A percentile compares a stretch with the other conserved stretches of the same genome.
Conservation (phyloP, 2,888 invertebrate genomes). For the Sminthurides aquaticus region DNA sequence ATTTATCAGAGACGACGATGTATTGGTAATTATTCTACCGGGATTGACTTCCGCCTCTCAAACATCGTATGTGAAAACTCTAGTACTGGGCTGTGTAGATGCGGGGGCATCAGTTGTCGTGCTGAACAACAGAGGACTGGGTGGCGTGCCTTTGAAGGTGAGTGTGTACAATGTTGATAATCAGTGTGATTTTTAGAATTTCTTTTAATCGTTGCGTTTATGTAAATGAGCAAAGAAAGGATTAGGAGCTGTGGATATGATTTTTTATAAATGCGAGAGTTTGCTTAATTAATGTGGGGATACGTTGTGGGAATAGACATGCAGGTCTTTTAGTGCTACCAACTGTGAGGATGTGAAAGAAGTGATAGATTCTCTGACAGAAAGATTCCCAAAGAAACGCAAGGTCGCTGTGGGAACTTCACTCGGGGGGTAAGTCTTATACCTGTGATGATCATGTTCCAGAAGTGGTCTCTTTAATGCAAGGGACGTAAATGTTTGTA, state of each 20-base stretch:
- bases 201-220: background rate
- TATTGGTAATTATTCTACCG: slow-evolving; percentile 61
- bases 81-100: slow-evolving; percentile 55
- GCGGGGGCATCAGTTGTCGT: slow-evolving; percentile 63
- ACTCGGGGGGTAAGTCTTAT: slow-evolving; percentile 65
- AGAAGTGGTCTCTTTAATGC: no score
- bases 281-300: background rate
- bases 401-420: slow-evolving; percentile 73
- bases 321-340: slow-evolving; percentile 74
- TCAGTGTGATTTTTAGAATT: background rate
- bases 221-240: background rate
- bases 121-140: slow-evolving; percentile 70
- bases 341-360: slow-evolving; percentile 70
- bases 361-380: slow-evolving; percentile 61
- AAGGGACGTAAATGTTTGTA: background rate
- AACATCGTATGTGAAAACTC: slow-evolving; percentile 70
- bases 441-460: no score
- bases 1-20: no score
- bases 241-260: no score
- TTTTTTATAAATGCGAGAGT: background rate
- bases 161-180: slow-evolving; percentile 2
- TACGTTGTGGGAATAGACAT: no score
- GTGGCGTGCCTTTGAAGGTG: slow-evolving; percentile 62
- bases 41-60: slow-evolving; percentile 70
- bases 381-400: slow-evolving; percentile 55